Evolutionary conservation across 2,888 invertebrate species (phyloP), one percentile per base, ranked within the genome.

Genomic region (Adelognathus sp.): DNA sequence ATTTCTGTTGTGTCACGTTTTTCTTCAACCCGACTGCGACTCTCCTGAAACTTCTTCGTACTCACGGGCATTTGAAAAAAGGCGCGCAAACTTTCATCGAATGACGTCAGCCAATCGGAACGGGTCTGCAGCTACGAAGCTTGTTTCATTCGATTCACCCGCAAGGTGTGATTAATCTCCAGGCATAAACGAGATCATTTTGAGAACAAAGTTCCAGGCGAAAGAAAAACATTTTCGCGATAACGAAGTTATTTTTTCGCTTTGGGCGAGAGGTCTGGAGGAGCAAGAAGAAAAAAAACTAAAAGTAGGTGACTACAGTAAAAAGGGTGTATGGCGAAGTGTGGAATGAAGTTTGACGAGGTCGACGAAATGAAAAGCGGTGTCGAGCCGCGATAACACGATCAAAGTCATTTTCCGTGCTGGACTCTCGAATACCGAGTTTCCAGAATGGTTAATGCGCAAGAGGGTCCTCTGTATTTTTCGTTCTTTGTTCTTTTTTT

Each of bases 351-450:
- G 24, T 52, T 14, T 50, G 64, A 80, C 56, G 64, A 79, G 80
- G 58, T 70, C 46, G 66, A 63, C 61, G 81, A 60, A 84, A 81
- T 70, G 81, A 81, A 82, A 82, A 74, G 69, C 52, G 70, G 58
- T 81, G 64, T 78, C 74, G 74, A 77, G 80, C 66, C 80, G 64
- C 56, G 75, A 70, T 81, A 82, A 83, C 79, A 72, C 77, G 80
- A 81, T 83, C 84, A 80, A 81, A 83, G 81, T 80, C 75, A 71
- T 79, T 67, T 77, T 69, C 61, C 46, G 74, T 58, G 44, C 70
- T 71, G 33, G 33, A 33, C 24, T 60, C 76, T 76, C 46, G 72
- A 14, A 56, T 69, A 60, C 76, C 63, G 64, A 76, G 69, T 60
- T 69, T 64, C 50, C 36, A 58, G 41, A 46, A n/a, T n/a, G 44